Conservation (phyloP, 2,113 vertebrate genomes). For the Ageneiosus marmoratus region DNA sequence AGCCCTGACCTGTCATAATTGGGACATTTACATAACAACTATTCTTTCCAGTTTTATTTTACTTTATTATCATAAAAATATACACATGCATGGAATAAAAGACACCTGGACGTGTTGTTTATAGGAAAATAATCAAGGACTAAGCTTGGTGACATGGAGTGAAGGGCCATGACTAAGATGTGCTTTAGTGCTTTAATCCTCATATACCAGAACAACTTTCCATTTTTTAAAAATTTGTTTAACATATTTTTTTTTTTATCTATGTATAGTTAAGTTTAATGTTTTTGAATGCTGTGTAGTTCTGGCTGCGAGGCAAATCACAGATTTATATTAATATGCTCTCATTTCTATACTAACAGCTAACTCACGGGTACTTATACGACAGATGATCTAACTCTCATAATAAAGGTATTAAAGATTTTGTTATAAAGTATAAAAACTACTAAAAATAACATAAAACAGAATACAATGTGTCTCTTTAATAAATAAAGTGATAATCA, state of each 20-base stretch:
- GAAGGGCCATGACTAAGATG: not conserved
- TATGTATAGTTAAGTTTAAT: not conserved
- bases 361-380: not conserved
- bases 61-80: not conserved
- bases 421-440: not conserved
- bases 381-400: not conserved
- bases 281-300: not conserved
- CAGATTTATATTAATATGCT: not conserved
- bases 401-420: not conserved
- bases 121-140: not conserved
- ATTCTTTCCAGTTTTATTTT: not conserved
- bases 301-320: not conserved
- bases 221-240: not conserved
- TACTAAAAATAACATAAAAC: not conserved
- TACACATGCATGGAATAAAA: not conserved
- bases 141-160: not conserved
- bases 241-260: not conserved
- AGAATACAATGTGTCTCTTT: not conserved
- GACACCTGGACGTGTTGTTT: not conserved
- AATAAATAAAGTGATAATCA: not conserved
- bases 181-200: not conserved
- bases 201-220: not conserved
- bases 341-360: not conserved
- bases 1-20: not conserved
- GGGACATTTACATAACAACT: not conserved